Conservation (phyloP, 1,140 invertebrate species). For the Stegodyphus mimosarum region DNA sequence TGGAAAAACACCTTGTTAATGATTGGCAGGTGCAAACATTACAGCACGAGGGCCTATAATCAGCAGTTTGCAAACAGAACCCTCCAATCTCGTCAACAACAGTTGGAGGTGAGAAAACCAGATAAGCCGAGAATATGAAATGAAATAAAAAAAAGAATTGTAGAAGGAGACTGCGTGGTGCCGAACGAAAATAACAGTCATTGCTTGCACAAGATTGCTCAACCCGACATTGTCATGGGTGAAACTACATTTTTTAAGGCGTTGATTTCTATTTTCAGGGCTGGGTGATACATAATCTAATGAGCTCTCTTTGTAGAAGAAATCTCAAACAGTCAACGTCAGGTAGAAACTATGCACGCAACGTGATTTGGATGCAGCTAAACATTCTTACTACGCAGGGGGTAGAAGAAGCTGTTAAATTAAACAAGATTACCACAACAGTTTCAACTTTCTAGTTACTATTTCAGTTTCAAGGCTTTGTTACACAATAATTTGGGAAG, state of each 20-base stretch:
- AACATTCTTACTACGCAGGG: neutral
- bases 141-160: neutral
- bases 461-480: too few species aligned
- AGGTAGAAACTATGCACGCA: neutral
- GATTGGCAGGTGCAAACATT: too few species aligned
- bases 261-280: neutral
- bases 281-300: neutral
- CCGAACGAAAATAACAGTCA: neutral
- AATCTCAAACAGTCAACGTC: neutral
- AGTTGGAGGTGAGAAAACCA: too few species aligned
- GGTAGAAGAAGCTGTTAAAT: slow-evolving; percentile 16
- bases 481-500: too few species aligned
- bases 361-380: neutral
- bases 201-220: neutral
- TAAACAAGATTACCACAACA: slow-evolving; percentile 21
- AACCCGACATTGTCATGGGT: neutral
- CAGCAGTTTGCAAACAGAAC: neutral
- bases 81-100: too few species aligned
- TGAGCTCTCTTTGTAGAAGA: neutral
- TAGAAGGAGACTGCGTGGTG: slow-evolving; percentile 1
- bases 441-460: neutral
- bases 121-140: neutral
- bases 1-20: too few species aligned
- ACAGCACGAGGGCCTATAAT: too few species aligned
- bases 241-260: neutral